Evolutionary conservation across 1,140 invertebrate genomes (phyloP), one percentile per base, ranked within the genome.

Genomic region (Oppia nitens): DNA sequence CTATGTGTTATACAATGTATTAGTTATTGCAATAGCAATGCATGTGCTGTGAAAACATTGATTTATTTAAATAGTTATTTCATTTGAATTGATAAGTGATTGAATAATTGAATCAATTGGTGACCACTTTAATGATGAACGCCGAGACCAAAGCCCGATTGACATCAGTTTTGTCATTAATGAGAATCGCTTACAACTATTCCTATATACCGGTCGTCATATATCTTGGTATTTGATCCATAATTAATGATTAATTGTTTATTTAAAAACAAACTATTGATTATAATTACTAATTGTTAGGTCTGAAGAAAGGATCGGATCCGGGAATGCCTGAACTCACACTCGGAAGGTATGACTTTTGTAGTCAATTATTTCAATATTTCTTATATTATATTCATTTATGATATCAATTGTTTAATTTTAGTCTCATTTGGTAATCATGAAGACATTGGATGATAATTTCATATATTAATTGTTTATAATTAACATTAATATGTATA

Each of bases 91-190:
- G 6, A 40, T 40, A 40, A 9, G 17, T 40, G 6, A 40, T 40
- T 40, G 6, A 40, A 40, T 40, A 40, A 40, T 40, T 50, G n/a
- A n/a, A n/a, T n/a, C n/a, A n/a, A n/a, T n/a, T n/a, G n/a, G n/a
- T n/a, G n/a, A n/a, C n/a, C n/a, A n/a, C n/a, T n/a, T n/a, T n/a
- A 50, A 47, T 25, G 40, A 51, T 57, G 58, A 60, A 62, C 29
- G 27, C 53, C 17, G 29, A 59, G 47, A 53, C 48, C 1, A 64
- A 53, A 49, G 47, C 56, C 6, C 51, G 53, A n/a, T 53, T 59
- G 47, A n/a, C 27, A 23, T 23, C 48, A 2, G 59, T 60, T 1
- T 24, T 60, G 25, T 32, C 40, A n/a, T 1, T 60, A 1, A 53
- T 55, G 11, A 60, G 55, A 52, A 49, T 47, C n/a, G 59, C 27